A percentile compares a stretch with the other conserved stretches of the same genome.
These are phyloP conservation scores for Meiosimyza decipiens DNA, from an alignment of 2,888 invertebrate species.

Conservation along the genomic window DNA sequence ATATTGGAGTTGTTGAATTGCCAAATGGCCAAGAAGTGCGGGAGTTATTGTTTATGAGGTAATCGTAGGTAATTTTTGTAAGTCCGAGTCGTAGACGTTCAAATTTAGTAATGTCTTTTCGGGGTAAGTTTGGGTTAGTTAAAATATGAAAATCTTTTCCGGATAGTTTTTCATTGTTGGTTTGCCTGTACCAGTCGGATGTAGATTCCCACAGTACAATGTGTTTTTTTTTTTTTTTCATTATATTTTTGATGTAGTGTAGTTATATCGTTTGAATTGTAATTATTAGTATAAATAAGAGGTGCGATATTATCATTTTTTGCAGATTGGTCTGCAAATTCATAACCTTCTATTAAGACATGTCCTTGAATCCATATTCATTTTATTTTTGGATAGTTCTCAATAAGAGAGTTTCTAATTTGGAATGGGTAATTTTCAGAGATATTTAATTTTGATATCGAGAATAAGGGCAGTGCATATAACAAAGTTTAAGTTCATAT, in stretches of 20 bases:
- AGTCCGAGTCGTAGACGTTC: not conserved
- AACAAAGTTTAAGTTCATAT: too few species aligned
- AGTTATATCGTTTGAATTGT: not conserved
- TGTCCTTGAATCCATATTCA: too few species aligned
- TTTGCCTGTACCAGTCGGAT: constrained; percentile 1
- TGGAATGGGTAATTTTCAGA: constrained; percentile 8
- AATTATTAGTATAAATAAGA: not conserved
- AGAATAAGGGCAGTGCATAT: not conserved
- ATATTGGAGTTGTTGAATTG: not conserved
- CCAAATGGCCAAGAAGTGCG: not conserved
- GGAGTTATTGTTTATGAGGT: not conserved
- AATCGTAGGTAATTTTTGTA: not conserved
- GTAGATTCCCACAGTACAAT: not conserved
- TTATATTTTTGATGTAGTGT: not conserved
- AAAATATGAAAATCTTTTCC: not conserved
- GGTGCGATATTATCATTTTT: not conserved
- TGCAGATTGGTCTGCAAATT: constrained; percentile 3
- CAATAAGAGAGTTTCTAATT: too few species aligned
- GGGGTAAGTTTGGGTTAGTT: not conserved
- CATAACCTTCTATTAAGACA: not conserved
- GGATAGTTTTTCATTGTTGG: not conserved
- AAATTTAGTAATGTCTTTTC: constrained; percentile 1
- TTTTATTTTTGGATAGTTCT: too few species aligned
- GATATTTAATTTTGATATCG: not conserved
- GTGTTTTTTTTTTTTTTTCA: too few species aligned